Percentiles rank a stretch among this genome's conserved stretches.
These are phyloP conservation scores for Rhinolophus ferrumequinum DNA, from an alignment of 2,113 vertebrate genomes.

Conservation along the genomic window DNA sequence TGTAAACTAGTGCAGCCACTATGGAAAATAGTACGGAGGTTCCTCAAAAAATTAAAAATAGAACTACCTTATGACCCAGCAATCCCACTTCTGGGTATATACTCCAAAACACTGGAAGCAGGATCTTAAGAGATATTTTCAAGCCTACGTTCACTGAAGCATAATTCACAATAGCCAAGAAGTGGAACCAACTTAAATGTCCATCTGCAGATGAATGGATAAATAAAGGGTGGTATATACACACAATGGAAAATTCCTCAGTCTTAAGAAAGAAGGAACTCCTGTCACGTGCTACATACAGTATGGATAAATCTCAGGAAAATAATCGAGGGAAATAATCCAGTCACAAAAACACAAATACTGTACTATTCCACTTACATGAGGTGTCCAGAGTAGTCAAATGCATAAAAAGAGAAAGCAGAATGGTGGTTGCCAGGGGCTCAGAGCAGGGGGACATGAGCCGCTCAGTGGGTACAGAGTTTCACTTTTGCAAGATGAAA, in stretches of 20 bases:
- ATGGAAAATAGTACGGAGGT: not conserved
- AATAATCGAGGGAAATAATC: not conserved
- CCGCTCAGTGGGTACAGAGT: not conserved
- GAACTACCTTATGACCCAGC: not conserved
- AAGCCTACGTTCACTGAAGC: not conserved
- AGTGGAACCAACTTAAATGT: not conserved
- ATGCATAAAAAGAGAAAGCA: slow-evolving; percentile 5
- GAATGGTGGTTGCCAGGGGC: not conserved
- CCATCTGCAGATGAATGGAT: not conserved
- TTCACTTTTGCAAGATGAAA: slow-evolving; percentile 37
- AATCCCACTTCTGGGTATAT: not conserved
- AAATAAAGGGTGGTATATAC: not conserved
- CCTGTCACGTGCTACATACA: not conserved
- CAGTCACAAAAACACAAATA: not conserved
- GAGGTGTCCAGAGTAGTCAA: not conserved
- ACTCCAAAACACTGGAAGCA: not conserved
- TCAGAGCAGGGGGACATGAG: too few species aligned
- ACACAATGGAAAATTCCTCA: not conserved
- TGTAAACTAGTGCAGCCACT: not conserved
- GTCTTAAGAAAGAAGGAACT: slow-evolving; percentile 8
- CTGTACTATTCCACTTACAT: not conserved
- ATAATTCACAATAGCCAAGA: not conserved
- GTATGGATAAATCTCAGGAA: not conserved
- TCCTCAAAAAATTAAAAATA: slow-evolving; percentile 25
- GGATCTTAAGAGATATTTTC: not conserved